These are phyloP conservation scores for Macrophya alboannulata DNA, from an alignment of 2,888 invertebrate genomes.

Conservation along the genomic window DNA sequence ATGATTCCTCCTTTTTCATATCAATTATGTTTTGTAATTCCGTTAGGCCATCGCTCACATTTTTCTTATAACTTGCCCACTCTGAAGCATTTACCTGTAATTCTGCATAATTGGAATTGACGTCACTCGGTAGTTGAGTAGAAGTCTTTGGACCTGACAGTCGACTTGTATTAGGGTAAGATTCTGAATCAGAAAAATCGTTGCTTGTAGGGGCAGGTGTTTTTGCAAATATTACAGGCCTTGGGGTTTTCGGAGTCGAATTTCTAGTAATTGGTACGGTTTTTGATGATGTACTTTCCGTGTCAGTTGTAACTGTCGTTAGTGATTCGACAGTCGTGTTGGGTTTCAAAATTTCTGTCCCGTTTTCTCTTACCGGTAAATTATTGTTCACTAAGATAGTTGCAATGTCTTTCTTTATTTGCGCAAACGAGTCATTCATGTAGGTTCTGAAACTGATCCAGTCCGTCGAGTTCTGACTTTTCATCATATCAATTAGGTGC, in stretches of 20 bases:
- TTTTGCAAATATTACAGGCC: neutral
- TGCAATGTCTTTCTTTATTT: conserved; percentile 55
- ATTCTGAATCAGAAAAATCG: neutral
- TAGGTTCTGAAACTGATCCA: conserved; percentile 60
- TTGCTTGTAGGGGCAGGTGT: neutral
- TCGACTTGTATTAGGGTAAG: neutral
- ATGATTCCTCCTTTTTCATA: conserved; percentile 16
- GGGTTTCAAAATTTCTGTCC: neutral
- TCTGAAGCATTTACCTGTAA: neutral
- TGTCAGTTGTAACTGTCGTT: neutral
- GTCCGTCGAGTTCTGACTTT: conserved; percentile 57
- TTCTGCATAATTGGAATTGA: conserved; percentile 24
- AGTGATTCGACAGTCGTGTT: neutral
- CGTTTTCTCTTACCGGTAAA: neutral
- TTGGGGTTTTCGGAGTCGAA: neutral
- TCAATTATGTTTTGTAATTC: conserved; percentile 46
- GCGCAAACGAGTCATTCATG: conserved; percentile 7
- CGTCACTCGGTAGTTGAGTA: neutral
- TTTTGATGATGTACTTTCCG: neutral
- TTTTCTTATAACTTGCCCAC: conserved; percentile 48
- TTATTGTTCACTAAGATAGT: neutral
- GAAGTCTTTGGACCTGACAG: neutral
- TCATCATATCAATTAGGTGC: conserved; percentile 55
- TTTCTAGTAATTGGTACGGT: neutral
- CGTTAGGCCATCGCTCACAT: conserved; percentile 17